Percentiles rank a stretch among this genome's conserved stretches.
Evolutionary conservation across 2,113 vertebrate species (phyloP).

Genomic region (Terrapene triunguis): DNA sequence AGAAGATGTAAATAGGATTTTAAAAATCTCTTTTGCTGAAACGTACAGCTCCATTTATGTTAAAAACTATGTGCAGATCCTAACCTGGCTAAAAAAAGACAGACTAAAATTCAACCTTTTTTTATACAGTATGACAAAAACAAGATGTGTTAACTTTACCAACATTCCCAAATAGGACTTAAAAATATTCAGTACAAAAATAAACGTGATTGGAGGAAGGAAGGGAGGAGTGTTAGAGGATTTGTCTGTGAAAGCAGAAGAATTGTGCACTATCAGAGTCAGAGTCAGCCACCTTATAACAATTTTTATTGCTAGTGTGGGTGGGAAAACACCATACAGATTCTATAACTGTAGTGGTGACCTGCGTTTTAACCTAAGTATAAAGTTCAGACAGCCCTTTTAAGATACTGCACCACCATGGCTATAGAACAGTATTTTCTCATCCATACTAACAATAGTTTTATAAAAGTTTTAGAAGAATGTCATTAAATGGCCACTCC

Average conservation of each 20-base stretch:
- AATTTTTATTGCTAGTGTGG: not conserved
- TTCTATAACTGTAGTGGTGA: not conserved
- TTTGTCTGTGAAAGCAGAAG: not conserved
- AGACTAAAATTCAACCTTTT: not conserved
- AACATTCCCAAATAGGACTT: not conserved
- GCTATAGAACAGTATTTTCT: not conserved
- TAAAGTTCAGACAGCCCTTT: not conserved
- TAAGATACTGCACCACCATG: not conserved
- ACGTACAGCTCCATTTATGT: constrained; percentile 3
- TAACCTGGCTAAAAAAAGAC: not conserved
- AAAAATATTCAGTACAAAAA: not conserved
- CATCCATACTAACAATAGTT: not conserved
- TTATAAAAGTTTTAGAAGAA: not conserved
- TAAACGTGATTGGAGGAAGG: not conserved
- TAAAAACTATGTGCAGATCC: not conserved
- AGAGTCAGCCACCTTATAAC: not conserved
- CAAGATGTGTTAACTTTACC: not conserved
- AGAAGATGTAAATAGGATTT: constrained; percentile 12
- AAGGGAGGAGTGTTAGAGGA: not conserved
- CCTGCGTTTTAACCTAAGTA: not conserved
- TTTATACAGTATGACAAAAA: not conserved
- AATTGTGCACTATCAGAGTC: not conserved
- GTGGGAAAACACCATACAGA: not conserved
- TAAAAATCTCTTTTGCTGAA: not conserved
- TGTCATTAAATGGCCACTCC: not conserved